Conservation (phyloP, 2,113 vertebrate genomes). For the Terrapene triunguis region DNA sequence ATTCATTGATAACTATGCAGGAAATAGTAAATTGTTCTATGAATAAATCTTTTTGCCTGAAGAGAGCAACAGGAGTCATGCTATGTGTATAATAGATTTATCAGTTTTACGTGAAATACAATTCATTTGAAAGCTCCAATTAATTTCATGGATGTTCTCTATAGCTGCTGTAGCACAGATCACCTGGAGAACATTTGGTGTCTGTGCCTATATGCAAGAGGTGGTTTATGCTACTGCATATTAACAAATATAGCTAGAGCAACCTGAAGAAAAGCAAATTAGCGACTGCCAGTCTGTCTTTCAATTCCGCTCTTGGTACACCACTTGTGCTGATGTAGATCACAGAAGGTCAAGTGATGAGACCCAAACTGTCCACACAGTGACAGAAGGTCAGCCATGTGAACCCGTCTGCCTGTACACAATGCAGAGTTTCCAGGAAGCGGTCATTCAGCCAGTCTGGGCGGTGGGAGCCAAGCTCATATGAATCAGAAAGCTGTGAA, state of each 20-base stretch:
- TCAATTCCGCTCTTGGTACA: not conserved
- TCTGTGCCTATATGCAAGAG: not conserved
- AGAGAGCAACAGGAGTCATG: slow-evolving; percentile 39
- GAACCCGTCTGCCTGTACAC: slow-evolving; percentile 4
- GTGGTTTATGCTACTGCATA: not conserved
- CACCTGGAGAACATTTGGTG: accelerated
- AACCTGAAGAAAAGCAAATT: not conserved
- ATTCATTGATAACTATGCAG: not conserved
- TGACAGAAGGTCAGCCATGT: not conserved
- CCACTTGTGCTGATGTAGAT: not conserved
- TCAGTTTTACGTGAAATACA: slow-evolving; percentile 71
- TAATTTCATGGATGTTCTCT: slow-evolving; percentile 57
- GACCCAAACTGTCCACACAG: not conserved
- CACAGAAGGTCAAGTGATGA: not conserved
- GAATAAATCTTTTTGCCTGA: slow-evolving; percentile 65
- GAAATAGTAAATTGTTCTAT: not conserved
- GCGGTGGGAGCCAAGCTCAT: not conserved
- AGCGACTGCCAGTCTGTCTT: not conserved
- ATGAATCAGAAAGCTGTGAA: slow-evolving; percentile 47
- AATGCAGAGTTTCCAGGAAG: not conserved
- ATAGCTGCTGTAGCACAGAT: not conserved
- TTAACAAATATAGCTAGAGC: not conserved
- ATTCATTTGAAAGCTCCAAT: slow-evolving; percentile 69
- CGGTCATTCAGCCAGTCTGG: not conserved
- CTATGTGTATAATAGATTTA: slow-evolving; percentile 64